Conservation (phyloP, 2,888 invertebrate genomes). For the Cactoblastis cactorum region DNA sequence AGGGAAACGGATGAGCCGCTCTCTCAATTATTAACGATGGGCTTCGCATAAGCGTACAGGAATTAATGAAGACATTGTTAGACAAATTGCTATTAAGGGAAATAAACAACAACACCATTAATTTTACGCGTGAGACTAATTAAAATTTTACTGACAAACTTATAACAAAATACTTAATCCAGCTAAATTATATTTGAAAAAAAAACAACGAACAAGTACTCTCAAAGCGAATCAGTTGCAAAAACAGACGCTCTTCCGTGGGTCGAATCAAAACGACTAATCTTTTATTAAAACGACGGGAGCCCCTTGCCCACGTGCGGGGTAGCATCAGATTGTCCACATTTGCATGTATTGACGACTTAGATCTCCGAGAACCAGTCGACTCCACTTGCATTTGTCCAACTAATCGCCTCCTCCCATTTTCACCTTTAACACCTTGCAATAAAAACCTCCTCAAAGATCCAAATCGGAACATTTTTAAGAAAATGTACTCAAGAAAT, state of each 20-base stretch:
- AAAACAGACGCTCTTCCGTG: constrained; percentile 53
- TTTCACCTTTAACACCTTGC: constrained; percentile 23
- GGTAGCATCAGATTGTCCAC: constrained; percentile 53
- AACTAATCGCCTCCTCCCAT: constrained; percentile 19
- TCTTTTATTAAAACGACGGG: constrained; percentile 66
- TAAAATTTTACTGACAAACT: no score
- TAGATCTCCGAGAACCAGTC: constrained; percentile 43
- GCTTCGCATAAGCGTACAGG: no score
- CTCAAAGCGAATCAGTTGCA: constrained; percentile 41
- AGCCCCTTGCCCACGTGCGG: constrained; percentile 66
- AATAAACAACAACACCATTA: no score
- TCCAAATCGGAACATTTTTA: constrained; percentile 4
- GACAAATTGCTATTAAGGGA: no score
- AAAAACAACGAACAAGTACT: neutral
- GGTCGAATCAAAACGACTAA: constrained; percentile 62
- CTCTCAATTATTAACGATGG: no score
- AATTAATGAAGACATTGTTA: no score
- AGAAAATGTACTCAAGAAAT: constrained; percentile 24
- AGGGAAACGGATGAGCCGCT: no score
- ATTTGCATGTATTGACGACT: constrained; percentile 75
- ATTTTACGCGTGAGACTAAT: no score
- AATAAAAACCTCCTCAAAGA: constrained; percentile 16
- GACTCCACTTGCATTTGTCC: constrained; percentile 30
- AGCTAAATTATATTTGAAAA: neutral
- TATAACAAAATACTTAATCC: neutral